Evolutionary conservation across 2,113 vertebrate genomes (phyloP).

Genomic region (Anseranas semipalmata): DNA sequence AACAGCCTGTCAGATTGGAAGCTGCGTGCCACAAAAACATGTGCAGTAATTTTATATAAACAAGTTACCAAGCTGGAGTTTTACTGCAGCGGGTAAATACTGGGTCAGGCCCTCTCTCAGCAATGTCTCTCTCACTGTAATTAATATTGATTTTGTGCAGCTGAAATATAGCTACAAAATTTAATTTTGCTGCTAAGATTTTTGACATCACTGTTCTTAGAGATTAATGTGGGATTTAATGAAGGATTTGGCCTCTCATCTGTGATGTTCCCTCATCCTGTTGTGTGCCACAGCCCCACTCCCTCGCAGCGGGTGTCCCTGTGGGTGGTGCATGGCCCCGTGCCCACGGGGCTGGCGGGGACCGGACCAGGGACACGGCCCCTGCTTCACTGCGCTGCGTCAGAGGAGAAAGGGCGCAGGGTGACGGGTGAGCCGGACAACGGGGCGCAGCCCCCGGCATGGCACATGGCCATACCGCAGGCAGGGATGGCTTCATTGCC

Average conservation of each 20-base stretch:
- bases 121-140: slow-evolving; percentile 27
- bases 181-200: slow-evolving; percentile 72
- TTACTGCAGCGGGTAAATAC: neutral
- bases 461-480: neutral
- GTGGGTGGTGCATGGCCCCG: rapidly evolving
- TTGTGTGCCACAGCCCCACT: rapidly evolving
- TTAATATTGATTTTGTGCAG: slow-evolving; percentile 69
- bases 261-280: neutral
- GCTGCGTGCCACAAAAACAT: neutral
- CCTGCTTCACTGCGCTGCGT: rapidly evolving
- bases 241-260: slow-evolving; percentile 59
- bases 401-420: neutral
- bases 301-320: rapidly evolving
- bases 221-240: slow-evolving; percentile 68
- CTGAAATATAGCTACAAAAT: slow-evolving; percentile 62
- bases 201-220: slow-evolving; percentile 62
- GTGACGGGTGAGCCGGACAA: rapidly evolving
- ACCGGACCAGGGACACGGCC: rapidly evolving
- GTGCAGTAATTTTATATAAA: neutral
- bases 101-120: slow-evolving; percentile 19
- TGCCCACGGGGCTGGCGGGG: rapidly evolving
- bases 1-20: rapidly evolving
- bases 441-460: neutral
- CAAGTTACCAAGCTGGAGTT: neutral
- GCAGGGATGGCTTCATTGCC: neutral